Evolutionary conservation across 2,888 invertebrate genomes (phyloP).

Genomic region (Rapana venosa): DNA sequence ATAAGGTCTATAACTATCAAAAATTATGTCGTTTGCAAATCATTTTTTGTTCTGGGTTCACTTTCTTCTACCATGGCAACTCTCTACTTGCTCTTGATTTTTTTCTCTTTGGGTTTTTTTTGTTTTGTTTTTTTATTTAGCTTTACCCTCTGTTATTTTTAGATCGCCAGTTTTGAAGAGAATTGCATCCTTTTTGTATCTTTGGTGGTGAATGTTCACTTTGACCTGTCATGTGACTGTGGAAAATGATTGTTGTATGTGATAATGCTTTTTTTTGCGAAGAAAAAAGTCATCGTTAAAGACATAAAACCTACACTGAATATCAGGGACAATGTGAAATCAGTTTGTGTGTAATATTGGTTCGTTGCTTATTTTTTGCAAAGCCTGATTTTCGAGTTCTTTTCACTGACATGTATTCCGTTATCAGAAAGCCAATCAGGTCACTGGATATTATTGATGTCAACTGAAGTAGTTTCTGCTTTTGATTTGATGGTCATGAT

Average conservation of each 20-base stretch:
- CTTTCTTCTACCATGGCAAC: not conserved
- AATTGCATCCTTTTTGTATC: not conserved
- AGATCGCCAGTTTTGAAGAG: not conserved
- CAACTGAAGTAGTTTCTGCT: not conserved
- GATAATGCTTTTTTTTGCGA: not conserved
- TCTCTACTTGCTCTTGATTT: not conserved
- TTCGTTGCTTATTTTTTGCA: not conserved
- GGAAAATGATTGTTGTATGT: not conserved
- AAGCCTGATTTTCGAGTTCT: not conserved
- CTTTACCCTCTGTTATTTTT: not conserved
- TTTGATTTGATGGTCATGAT: not conserved
- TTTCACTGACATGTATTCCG: not conserved
- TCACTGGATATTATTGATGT: not conserved
- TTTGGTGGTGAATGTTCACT: not conserved
- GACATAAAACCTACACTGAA: not conserved
- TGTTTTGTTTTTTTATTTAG: not conserved
- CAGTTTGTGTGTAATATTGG: not conserved
- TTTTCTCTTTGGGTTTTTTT: not conserved
- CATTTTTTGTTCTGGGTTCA: not conserved
- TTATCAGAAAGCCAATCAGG: slow-evolving; percentile 7
- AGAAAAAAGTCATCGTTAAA: not conserved
- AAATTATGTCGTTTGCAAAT: not conserved
- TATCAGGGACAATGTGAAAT: slow-evolving; percentile 22
- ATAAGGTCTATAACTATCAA: not conserved
- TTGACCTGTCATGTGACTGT: not conserved